Conservation (phyloP, 2,113 vertebrate species). For the Cyprinodon brontotheroides region DNA sequence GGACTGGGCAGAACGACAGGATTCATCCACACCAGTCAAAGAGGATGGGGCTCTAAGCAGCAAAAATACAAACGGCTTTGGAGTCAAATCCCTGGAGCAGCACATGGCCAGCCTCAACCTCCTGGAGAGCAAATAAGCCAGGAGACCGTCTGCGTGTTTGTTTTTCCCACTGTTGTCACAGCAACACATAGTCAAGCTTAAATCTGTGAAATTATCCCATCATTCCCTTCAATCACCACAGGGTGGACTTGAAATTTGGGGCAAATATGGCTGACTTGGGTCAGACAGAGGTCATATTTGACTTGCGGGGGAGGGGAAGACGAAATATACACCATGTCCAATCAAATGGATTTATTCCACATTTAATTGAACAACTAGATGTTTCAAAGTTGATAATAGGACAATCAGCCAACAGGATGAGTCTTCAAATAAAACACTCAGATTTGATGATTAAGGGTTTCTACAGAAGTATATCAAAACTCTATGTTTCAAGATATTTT, state of each 20-base stretch:
- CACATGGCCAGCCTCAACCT: conserved; percentile 85
- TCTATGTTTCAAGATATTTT: not conserved
- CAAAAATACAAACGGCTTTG: conserved; percentile 82
- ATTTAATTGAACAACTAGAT: conserved; percentile 27
- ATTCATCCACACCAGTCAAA: conserved; percentile 72
- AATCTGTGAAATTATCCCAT: conserved; percentile 27
- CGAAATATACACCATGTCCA: not conserved
- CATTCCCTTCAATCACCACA: conserved; percentile 28
- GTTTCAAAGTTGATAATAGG: conserved; percentile 49
- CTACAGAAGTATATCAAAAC: not conserved
- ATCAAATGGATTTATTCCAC: conserved; percentile 1
- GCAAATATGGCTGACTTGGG: conserved; percentile 26
- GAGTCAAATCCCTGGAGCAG: conserved; percentile 84
- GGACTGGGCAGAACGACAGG: conserved; percentile 85
- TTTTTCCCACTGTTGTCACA: conserved; percentile 13
- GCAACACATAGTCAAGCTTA: conserved; percentile 43
- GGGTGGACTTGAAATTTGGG: conserved; percentile 7
- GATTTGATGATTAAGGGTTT: conserved; percentile 4
- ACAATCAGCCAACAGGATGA: conserved; percentile 46
- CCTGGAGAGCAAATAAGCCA: conserved; percentile 86
- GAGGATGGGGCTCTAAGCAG: conserved; percentile 74
- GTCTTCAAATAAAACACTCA: conserved; percentile 7
- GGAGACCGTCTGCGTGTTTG: conserved; percentile 2
- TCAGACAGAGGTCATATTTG: conserved; percentile 30
- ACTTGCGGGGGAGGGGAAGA: conserved; percentile 4